phyloP scores from a whole-genome alignment of 2,888 invertebrate species.

The Leptura quadrifasciata region DNA sequence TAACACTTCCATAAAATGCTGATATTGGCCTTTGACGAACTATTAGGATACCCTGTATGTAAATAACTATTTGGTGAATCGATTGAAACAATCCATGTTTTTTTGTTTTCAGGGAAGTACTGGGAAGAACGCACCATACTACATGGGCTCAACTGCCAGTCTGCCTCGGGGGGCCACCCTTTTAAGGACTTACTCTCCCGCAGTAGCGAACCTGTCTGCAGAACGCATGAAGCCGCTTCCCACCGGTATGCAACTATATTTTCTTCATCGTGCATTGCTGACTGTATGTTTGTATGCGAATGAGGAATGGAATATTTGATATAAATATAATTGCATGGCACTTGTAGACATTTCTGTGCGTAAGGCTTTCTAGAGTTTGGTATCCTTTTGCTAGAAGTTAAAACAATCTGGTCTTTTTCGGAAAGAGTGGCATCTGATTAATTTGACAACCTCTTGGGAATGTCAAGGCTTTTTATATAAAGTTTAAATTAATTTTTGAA shows the following conservation, averaged over 20 bases:
- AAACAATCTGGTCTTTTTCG: background rate
- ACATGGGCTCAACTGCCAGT: constrained; percentile 81
- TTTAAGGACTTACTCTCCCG: constrained; percentile 82
- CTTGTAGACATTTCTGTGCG: background rate
- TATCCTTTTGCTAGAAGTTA: background rate
- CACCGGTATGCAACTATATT: constrained; percentile 68
- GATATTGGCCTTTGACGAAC: too few species aligned
- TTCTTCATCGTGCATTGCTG: background rate
- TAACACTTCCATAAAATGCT: too few species aligned
- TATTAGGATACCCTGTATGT: too few species aligned
- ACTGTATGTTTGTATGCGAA: constrained; percentile 16
- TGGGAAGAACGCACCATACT: constrained; percentile 81
- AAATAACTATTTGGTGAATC: too few species aligned
- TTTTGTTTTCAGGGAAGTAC: constrained; percentile 66
- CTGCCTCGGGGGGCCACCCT: constrained; percentile 82
- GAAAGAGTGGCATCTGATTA: background rate
- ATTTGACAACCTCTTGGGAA: background rate
- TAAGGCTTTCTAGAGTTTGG: background rate
- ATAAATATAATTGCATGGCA: background rate
- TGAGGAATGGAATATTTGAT: constrained; percentile 14
- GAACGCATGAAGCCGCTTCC: constrained; percentile 78
- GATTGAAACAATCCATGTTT: too few species aligned
- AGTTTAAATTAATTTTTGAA: too few species aligned
- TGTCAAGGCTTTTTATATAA: too few species aligned
- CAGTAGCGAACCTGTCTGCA: constrained; percentile 77